Evolutionary conservation across 2,797 vertebrate genomes (phyloP).

Genomic region (Enteromius mattozi): DNA sequence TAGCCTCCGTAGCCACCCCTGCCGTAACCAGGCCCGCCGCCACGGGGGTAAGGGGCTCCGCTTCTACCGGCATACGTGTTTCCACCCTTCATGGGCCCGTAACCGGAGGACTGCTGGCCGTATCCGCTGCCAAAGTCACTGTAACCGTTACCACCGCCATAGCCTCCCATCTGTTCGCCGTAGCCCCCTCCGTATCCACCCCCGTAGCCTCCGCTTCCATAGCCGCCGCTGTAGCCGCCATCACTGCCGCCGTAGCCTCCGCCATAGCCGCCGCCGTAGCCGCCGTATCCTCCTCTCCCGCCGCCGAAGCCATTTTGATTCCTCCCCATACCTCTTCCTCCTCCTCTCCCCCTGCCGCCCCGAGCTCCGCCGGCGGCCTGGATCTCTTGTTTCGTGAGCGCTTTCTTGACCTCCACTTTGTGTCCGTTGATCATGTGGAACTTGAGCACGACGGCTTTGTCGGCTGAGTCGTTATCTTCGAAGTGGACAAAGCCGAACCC

Average conservation of each 20-base stretch:
- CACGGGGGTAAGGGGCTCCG: conserved; percentile 79
- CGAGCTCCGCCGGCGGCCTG: conserved; percentile 76
- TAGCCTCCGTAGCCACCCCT: conserved; percentile 68
- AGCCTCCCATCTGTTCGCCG: conserved; percentile 60
- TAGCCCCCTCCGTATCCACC: conserved; percentile 78
- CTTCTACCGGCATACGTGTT: conserved; percentile 79
- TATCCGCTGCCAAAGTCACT: conserved; percentile 70
- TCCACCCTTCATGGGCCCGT: conserved; percentile 84
- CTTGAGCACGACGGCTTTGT: conserved; percentile 86
- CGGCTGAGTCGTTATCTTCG: conserved; percentile 84
- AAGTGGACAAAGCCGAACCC: conserved; percentile 88
- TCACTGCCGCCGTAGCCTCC: conserved; percentile 78
- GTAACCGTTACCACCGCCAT: conserved; percentile 64
- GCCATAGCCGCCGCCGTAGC: conserved; percentile 70
- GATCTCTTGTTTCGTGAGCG: conserved; percentile 86
- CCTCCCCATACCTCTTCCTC: conserved; percentile 79
- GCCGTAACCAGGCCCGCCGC: conserved; percentile 71
- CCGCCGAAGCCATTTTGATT: conserved; percentile 73
- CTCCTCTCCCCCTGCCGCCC: conserved; percentile 70
- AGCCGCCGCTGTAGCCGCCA: conserved; percentile 78
- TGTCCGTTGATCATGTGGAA: conserved; percentile 86
- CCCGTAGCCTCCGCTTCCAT: conserved; percentile 74
- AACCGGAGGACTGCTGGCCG: conserved; percentile 84
- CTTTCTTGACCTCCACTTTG: conserved; percentile 87
- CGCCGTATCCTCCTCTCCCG: conserved; percentile 73